Evolutionary conservation across 1,140 invertebrate genomes (phyloP).

Genomic region (Bombus balteatus): DNA sequence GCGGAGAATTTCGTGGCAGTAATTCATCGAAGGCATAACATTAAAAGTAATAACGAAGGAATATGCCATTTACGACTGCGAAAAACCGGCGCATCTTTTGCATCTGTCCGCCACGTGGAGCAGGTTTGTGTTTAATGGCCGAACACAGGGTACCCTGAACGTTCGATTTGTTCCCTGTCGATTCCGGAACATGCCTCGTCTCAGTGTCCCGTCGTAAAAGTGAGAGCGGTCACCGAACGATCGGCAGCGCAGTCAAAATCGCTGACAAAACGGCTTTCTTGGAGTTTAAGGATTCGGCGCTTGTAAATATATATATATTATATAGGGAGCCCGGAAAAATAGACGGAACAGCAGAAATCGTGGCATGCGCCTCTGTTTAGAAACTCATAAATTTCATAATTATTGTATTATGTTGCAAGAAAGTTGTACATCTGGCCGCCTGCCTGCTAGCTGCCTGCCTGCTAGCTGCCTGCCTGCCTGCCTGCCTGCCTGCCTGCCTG

Average conservation of each 20-base stretch:
- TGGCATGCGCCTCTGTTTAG: conserved; percentile 73
- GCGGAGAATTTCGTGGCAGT: not conserved
- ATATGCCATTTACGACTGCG: conserved; percentile 17
- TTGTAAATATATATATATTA: not conserved
- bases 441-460: conserved; percentile 49
- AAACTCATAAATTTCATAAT: conserved; percentile 83
- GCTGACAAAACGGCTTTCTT: no score
- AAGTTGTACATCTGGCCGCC: conserved; percentile 72
- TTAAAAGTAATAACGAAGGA: not conserved
- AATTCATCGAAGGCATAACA: not conserved
- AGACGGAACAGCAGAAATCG: conserved; percentile 69
- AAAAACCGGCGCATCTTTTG: not conserved
- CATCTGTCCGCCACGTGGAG: conserved; percentile 41
- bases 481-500: conserved; percentile 48
- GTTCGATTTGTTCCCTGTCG: conserved; percentile 13
- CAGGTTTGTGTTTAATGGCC: conserved; percentile 7
- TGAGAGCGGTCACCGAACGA: conserved; percentile 16
- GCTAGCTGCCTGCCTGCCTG: conserved; percentile 38
- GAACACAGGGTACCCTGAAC: not conserved
- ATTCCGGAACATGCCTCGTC: not conserved
- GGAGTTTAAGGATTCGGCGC: not conserved
- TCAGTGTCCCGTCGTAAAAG: conserved; percentile 56
- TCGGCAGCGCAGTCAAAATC: not conserved
- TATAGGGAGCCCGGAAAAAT: conserved; percentile 22
- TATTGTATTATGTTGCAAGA: conserved; percentile 82